Base-by-base conservation (phyloP, 1,140 invertebrate species). In the Diorhabda elongata region DNA sequence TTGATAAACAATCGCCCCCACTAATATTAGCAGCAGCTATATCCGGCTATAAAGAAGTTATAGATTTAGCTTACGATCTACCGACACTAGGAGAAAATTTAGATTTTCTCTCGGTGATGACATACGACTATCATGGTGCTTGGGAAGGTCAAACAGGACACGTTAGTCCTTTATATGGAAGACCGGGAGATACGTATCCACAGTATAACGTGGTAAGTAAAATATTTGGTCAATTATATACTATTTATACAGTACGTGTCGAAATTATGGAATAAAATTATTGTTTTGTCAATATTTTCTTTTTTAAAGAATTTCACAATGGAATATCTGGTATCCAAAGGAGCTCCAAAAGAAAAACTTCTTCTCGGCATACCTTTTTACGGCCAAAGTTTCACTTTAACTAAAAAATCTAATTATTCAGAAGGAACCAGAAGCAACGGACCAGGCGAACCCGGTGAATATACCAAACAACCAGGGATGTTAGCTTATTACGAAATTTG, bases 401-500 rank as follows among this genome's bases (percentile, higher is more conserved):
- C 84, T 1, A 85, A 88, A 43, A 74, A 79, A 0, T 82, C 81
- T 2, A 81, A 83, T 44, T 79, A 81, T 41, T 81, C 85, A 7
- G 81, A 83, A 44, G 85, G 82, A 3, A 76, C 78, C 0, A 74
- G 87, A 26, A 82, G 89, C 42, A 82, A 82, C 2, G 88, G 92
- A 59, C 89, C 92, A 0, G 95, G 95, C 3, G 84, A 86, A 58
- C 82, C 92, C 0, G 95, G 95, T 3, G 89, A 93, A 72, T 91
- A 90, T 69, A 96, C 95, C 0, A 88, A 88, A 63, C 94, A 97
- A 81, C 90, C 91, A 0, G 96, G 96, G 73, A 95, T 96, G 90
- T 81, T 97, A 67, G 87, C 92, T 2, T 95, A 94, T 77, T 93
- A 93, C 75, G 95, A 98, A 84, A 93, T 96, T 69, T 96, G 93